A percentile compares a stretch with the other conserved stretches of the same genome.
Conservation (phyloP, 2,797 vertebrate species). For the Brotula barbata region DNA sequence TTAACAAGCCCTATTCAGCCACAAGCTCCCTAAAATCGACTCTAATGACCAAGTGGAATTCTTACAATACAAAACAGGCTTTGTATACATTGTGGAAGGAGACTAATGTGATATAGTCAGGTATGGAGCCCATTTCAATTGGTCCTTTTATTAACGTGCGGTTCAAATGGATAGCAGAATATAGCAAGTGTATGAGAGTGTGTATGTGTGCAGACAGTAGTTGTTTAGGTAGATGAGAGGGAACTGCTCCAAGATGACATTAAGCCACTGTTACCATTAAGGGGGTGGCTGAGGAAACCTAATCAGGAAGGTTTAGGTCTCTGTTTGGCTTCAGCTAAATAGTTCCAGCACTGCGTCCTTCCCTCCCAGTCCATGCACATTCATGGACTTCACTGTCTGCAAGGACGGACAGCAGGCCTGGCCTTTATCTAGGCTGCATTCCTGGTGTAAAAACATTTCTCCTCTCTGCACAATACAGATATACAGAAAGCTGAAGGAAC, state of each 20-base stretch:
- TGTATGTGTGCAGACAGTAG: slow-evolving; percentile 16
- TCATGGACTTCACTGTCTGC: slow-evolving; percentile 28
- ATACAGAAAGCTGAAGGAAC: slow-evolving; percentile 1
- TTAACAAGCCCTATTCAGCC: slow-evolving; percentile 59
- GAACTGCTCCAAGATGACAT: slow-evolving; percentile 66
- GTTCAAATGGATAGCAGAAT: slow-evolving; percentile 47
- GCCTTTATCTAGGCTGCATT: slow-evolving; percentile 20
- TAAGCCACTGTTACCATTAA: slow-evolving; percentile 54
- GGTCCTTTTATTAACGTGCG: slow-evolving; percentile 56
- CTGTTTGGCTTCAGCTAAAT: slow-evolving; percentile 60
- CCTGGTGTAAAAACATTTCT: slow-evolving; percentile 24
- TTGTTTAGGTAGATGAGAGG: slow-evolving; percentile 34
- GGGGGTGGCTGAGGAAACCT: slow-evolving; percentile 51
- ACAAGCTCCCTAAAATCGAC: slow-evolving; percentile 22
- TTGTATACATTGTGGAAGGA: slow-evolving; percentile 70
- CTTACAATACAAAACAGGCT: slow-evolving; percentile 72
- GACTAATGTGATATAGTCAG: slow-evolving; percentile 70
- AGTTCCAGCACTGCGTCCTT: slow-evolving; percentile 43
- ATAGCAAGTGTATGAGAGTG: slow-evolving; percentile 6
- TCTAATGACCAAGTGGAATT: slow-evolving; percentile 69
- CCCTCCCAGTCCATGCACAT: slow-evolving; percentile 39
- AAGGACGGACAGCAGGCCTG: slow-evolving; percentile 12
- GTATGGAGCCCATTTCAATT: slow-evolving; percentile 64
- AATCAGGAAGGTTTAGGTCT: slow-evolving; percentile 51
- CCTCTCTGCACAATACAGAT: slow-evolving; percentile 15